Evolutionary conservation across 2,888 invertebrate genomes (phyloP).

Genomic region (Lymantria monacha): DNA sequence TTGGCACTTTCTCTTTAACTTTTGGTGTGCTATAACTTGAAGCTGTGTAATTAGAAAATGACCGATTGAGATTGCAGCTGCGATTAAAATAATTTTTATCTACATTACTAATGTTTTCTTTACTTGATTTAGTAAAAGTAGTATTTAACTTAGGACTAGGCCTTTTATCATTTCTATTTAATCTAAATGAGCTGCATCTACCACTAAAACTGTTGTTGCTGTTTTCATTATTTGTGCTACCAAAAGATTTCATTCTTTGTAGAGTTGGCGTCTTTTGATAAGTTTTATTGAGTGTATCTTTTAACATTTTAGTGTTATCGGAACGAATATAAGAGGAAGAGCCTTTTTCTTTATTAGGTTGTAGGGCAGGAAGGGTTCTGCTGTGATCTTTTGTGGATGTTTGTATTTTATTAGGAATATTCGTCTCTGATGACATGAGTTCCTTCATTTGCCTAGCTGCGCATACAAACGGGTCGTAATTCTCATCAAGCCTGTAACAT

Average conservation of each 20-base stretch:
- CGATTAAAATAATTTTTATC: conserved; percentile 68
- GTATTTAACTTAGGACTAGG: conserved; percentile 71
- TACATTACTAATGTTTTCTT: conserved; percentile 68
- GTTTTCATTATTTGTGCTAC: conserved; percentile 67
- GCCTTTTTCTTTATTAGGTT: conserved; percentile 63
- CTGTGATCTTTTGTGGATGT: conserved; percentile 66
- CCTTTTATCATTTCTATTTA: conserved; percentile 71
- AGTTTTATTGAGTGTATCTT: conserved; percentile 76
- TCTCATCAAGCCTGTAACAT: conserved; percentile 76
- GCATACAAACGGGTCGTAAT: conserved; percentile 89
- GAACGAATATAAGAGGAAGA: conserved; percentile 51
- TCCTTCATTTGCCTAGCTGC: conserved; percentile 92
- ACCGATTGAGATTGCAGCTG: conserved; percentile 66
- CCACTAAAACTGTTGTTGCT: conserved; percentile 60
- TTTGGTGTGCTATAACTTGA: conserved; percentile 74
- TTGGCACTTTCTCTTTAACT: conserved; percentile 74
- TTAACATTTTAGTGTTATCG: conserved; percentile 72
- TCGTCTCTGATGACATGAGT: conserved; percentile 86
- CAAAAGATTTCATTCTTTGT: conserved; percentile 78
- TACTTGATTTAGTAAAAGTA: conserved; percentile 75
- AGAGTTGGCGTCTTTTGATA: conserved; percentile 78
- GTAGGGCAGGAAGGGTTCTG: conserved; percentile 70
- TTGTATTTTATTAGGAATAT: conserved; percentile 70
- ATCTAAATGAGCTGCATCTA: conserved; percentile 73
- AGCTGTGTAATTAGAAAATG: conserved; percentile 69